phyloP scores from a whole-genome alignment of 2,888 invertebrate genomes.

The Sturmia bella region DNA sequence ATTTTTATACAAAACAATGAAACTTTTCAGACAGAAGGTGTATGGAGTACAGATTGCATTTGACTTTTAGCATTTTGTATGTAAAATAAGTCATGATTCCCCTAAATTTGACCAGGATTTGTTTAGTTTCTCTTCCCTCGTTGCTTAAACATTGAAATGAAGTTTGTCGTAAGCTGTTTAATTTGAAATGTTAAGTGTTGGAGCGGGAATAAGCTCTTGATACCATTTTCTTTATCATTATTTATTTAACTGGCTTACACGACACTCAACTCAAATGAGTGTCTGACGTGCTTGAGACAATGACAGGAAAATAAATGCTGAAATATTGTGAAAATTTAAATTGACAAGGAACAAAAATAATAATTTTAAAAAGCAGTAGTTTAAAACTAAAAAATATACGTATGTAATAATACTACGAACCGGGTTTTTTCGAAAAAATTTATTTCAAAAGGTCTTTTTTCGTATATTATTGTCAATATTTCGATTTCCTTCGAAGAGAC shows the following conservation, averaged over 20 bases:
- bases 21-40: constrained; percentile 42
- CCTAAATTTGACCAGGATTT: constrained; percentile 36
- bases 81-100: constrained; percentile 16
- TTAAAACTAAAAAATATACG: too few species aligned
- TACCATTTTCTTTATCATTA: constrained; percentile 45
- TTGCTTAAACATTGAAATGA: constrained; percentile 58
- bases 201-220: constrained; percentile 39
- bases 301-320: constrained; percentile 11
- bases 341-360: constrained; percentile 28
- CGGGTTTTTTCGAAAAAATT: too few species aligned
- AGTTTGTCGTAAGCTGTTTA: constrained; percentile 65
- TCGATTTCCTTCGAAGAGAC: too few species aligned
- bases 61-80: background rate
- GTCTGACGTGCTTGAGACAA: constrained; percentile 37
- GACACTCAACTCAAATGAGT: constrained; percentile 22
- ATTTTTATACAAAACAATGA: constrained; percentile 40
- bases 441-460: too few species aligned
- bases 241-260: constrained; percentile 29
- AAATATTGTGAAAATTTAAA: constrained; percentile 33
- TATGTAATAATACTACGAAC: too few species aligned
- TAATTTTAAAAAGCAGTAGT: constrained; percentile 33
- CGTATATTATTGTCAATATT: too few species aligned
- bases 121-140: constrained; percentile 26
- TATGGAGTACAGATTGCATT: constrained; percentile 1
- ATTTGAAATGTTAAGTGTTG: constrained; percentile 65